Base-by-base conservation (phyloP, 2,797 vertebrate species). In the Neomorphus geoffroyi region DNA sequence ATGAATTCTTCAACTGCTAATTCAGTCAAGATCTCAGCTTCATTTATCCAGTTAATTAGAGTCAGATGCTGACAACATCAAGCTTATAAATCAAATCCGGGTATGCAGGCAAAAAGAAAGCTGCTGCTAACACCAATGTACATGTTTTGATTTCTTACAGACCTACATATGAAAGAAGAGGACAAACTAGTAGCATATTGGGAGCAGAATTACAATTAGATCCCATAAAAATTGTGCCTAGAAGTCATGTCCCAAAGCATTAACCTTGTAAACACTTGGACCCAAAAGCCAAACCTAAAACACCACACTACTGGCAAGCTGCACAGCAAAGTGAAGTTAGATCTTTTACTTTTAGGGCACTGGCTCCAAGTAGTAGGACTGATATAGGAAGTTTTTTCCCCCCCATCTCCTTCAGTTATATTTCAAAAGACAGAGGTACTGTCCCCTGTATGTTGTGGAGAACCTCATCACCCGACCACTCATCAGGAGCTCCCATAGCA, bases 21-120 rank as follows among this genome's bases (percentile, higher is more conserved):
- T 97, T 97, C 97, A 95, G 97, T 95, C 95, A 97, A 97, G 97
- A 96, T 96, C 96, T 97, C 97, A 97, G 97, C 95, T 98, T 97
- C 97, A 90, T 98, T 97, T 98, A 97, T 97, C 97, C 97, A 97
- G 96, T 96, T 98, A 98, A 98, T 98, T 98, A 98, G 97, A 98
- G 96, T 97, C 97, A 98, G 98, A 98, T 98, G 98, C 92, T 92
- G 96, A 95, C 96, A 91, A 80, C 88, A 86, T 96, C 83, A 50
- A 46, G 91, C 93, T 93, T 85, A 97, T 97, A 98, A 98, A 98
- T 98, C 97, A 98, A 93, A 96, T 72, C 90, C 84, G 95, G 84
- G 91, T 96, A 93, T 95, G 94, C 86, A 96, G 86, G 96, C 97
- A 88, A 90, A 93, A 91, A 93, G 80, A 93, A 88, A 96, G 70